Evolutionary conservation across 2,797 vertebrate species (phyloP).

Genomic region (Enteromius afrohamiltoni): DNA sequence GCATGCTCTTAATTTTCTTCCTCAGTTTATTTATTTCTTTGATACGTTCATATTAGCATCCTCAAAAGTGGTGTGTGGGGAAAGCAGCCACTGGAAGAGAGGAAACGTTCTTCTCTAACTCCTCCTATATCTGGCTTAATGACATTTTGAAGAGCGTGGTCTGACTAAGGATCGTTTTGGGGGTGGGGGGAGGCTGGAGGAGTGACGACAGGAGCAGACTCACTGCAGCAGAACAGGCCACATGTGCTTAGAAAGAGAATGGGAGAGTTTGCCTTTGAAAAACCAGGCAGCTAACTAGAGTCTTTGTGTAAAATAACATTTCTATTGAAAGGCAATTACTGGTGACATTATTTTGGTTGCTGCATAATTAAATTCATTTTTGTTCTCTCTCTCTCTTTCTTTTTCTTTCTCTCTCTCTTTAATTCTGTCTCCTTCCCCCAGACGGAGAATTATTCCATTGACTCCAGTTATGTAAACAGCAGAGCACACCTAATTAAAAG

Average conservation of each 20-base stretch:
- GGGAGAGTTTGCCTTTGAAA: constrained; percentile 73
- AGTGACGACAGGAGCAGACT: constrained; percentile 55
- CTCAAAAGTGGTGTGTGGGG: constrained; percentile 49
- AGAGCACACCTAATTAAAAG: constrained; percentile 99
- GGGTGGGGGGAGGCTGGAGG: constrained; percentile 59
- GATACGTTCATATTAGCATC: constrained; percentile 75
- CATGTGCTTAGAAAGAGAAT: constrained; percentile 78
- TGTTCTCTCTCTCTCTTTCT: constrained; percentile 69
- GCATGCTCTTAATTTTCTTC: constrained; percentile 76
- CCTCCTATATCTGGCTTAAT: constrained; percentile 65
- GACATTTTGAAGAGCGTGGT: constrained; percentile 77
- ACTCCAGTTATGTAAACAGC: constrained; percentile 99
- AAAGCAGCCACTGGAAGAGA: constrained; percentile 59
- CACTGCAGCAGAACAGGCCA: constrained; percentile 64
- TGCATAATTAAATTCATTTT: constrained; percentile 79
- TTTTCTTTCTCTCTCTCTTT: constrained; percentile 52
- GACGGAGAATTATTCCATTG: constrained; percentile 99
- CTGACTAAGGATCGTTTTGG: constrained; percentile 66
- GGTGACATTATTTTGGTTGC: constrained; percentile 79
- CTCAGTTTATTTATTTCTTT: constrained; percentile 76
- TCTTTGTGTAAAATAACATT: constrained; percentile 83
- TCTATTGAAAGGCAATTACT: constrained; percentile 82
- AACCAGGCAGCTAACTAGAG: constrained; percentile 72
- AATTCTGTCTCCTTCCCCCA: constrained; percentile 74
- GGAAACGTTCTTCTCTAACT: constrained; percentile 39